These are phyloP conservation scores for Blera fallax DNA, from an alignment of 2,888 invertebrate genomes.

Conservation along the genomic window DNA sequence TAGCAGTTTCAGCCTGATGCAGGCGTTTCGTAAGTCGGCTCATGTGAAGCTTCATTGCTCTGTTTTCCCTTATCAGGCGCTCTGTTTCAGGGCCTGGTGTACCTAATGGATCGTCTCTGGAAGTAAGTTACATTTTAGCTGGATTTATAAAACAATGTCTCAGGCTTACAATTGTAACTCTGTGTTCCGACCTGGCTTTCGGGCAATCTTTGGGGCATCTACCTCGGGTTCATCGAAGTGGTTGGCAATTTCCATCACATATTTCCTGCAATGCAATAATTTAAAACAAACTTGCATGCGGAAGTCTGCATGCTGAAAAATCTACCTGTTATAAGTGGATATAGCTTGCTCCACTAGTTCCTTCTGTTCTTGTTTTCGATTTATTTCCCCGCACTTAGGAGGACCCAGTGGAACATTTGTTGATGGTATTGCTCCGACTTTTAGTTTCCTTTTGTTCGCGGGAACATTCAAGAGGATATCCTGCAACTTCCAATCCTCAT, in stretches of 20 bases:
- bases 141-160: not conserved
- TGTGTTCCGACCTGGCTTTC: not conserved
- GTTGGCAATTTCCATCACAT: not conserved
- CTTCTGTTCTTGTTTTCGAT: not conserved
- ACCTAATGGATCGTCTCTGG: conserved; percentile 9
- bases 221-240: conserved; percentile 17
- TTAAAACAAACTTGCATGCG: not conserved
- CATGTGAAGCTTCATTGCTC: not conserved
- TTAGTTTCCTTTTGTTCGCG: conserved; percentile 14
- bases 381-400: not conserved
- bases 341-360: conserved; percentile 21
- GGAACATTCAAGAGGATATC: conserved; percentile 27
- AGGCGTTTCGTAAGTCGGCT: not conserved
- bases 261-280: not conserved
- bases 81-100: not conserved
- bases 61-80: not conserved
- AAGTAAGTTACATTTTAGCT: not conserved
- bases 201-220: not conserved
- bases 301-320: not conserved
- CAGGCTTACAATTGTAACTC: not conserved
- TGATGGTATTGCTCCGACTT: conserved; percentile 2
- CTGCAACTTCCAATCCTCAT: conserved; percentile 4
- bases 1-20: not conserved
- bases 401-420: not conserved
- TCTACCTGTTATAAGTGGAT: conserved; percentile 18